phyloP scores from a whole-genome alignment of 2,888 invertebrate genomes.

The Dasypolia templi region DNA sequence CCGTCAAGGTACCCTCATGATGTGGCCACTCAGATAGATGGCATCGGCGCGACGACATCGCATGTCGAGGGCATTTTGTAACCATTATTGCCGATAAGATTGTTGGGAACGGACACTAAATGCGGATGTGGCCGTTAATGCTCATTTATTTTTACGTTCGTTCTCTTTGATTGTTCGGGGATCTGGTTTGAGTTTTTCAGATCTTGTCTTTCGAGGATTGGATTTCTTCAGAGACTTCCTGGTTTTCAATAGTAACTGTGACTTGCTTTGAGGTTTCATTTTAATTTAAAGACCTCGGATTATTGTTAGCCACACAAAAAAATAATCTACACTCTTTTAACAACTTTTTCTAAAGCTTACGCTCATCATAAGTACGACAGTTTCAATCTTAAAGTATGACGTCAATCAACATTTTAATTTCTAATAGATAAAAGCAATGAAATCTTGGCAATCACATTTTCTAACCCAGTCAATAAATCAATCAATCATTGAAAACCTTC shows the following conservation, averaged over 20 bases:
- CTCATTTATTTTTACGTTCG: slow-evolving; percentile 61
- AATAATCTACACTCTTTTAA: background rate
- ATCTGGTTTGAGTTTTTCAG: slow-evolving; percentile 1
- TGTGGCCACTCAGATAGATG: slow-evolving; percentile 44
- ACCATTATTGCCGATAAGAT: slow-evolving; percentile 61
- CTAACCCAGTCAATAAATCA: slow-evolving; percentile 15
- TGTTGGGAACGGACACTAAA: slow-evolving; percentile 57
- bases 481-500: slow-evolving; percentile 24
- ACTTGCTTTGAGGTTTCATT: background rate
- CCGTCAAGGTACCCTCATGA: slow-evolving; percentile 66
- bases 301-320: background rate
- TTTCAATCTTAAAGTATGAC: background rate
- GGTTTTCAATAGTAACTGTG: background rate
- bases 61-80: slow-evolving; percentile 63
- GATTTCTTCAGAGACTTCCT: background rate
- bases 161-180: slow-evolving; percentile 41
- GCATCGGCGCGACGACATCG: slow-evolving; percentile 50
- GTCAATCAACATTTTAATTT: background rate
- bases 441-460: slow-evolving; percentile 1
- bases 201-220: slow-evolving; percentile 6
- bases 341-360: background rate
- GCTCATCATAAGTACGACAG: background rate
- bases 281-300: background rate
- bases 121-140: slow-evolving; percentile 64
- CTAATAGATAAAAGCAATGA: background rate